Base-by-base conservation (phyloP, 2,113 vertebrate species). In the Athene cunicularia region DNA sequence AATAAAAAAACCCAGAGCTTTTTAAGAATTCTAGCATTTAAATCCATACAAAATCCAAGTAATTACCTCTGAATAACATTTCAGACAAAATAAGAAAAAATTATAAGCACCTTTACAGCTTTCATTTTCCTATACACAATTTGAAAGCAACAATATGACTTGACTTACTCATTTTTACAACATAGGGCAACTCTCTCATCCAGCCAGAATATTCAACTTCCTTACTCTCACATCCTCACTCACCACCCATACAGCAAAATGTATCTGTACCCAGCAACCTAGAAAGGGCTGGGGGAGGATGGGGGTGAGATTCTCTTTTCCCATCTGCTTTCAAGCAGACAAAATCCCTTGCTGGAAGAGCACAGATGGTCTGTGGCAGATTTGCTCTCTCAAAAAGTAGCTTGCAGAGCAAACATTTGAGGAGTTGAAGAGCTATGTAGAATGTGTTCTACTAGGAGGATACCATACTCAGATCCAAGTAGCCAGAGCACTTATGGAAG, bases 341-440 rank as follows among this genome's bases (percentile, higher is more conserved):
- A 53, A 84, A 95, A 95, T 56, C 52, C 39, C 60, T 49, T 45
- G 22, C 64, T 77, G 59, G 67, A 85, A 71, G 32, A 83, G 63
- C 71, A 88, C 95, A 96, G 96, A 95, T 90, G 96, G 82, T 84
- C 66, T 66, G 17, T 1, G 1, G 88, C 59, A 93, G 77, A 93
- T 73, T 5, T 59, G 26, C 41, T 28, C 75, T 81, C 35, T 77
- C 63, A 74, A 58, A 75, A 63, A 74, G 63, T 32, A 83, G 59
- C 50, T 81, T 53, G 41, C 33, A 88, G 74, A 88, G n/a, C 45
- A 86, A 94, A 64, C 28, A 35, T n/a, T 12, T 49, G 37, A 80
- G n/a, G 37, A 92, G 79, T 49, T 67, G 9, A 88, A 86, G 88
- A 88, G 37, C 80, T 80, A 17, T 15, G 22, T 5, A 83, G 70